phyloP scores from a whole-genome alignment of 2,797 vertebrate genomes.

The Aphelocoma californica region DNA sequence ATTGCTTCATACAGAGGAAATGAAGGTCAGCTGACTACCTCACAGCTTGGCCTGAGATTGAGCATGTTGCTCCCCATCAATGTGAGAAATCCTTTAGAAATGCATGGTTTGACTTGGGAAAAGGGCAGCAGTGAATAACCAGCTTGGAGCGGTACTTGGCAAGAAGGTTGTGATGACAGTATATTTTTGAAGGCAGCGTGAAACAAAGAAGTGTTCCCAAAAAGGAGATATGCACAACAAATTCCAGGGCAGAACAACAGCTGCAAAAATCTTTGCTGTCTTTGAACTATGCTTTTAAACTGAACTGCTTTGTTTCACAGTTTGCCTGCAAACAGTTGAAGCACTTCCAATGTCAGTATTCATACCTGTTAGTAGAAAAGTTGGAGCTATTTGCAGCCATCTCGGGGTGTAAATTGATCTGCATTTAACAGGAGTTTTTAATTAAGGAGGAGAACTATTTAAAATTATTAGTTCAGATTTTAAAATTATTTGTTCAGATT shows the following conservation, averaged over 20 bases:
- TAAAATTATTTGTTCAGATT: neutral
- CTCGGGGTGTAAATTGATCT: neutral
- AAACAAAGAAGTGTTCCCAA: slow-evolving; percentile 18
- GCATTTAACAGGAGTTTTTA: neutral
- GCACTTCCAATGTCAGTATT: neutral
- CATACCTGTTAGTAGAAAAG: neutral
- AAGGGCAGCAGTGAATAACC: neutral
- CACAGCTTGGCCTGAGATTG: neutral
- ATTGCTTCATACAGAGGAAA: neutral
- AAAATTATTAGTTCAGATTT: neutral
- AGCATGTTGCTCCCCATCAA: neutral
- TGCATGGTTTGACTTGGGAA: neutral
- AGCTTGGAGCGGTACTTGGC: neutral
- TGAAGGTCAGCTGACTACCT: neutral
- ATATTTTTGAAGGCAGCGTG: neutral
- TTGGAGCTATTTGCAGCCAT: neutral
- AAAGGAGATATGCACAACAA: slow-evolving; percentile 17
- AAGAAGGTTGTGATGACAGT: neutral
- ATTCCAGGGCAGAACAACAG: slow-evolving; percentile 33
- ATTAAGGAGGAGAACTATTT: neutral
- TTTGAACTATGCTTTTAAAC: slow-evolving; percentile 20
- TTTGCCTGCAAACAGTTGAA: neutral
- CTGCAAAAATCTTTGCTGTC: slow-evolving; percentile 25
- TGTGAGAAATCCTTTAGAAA: slow-evolving; percentile 1
- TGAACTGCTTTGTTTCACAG: neutral